These are phyloP conservation scores for Oryzaephilus surinamensis DNA, from an alignment of 1,140 invertebrate species.

Conservation along the genomic window DNA sequence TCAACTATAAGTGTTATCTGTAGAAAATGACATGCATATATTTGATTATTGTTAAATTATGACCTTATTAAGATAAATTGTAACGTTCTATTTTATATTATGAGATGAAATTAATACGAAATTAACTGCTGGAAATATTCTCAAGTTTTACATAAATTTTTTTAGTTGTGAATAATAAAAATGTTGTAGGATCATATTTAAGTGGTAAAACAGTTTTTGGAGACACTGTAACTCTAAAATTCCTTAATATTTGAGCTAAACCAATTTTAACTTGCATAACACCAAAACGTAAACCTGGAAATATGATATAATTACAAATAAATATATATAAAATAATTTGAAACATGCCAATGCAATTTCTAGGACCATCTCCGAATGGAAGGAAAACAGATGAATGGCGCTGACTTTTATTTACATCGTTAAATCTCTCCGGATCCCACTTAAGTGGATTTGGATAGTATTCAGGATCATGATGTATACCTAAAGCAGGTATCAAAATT, in stretches of 20 bases:
- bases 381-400: slow-evolving; percentile 18
- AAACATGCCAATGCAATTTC: slow-evolving; percentile 42
- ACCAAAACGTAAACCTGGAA: slow-evolving; percentile 7
- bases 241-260: neutral
- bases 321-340: neutral
- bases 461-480: slow-evolving; percentile 47
- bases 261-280: slow-evolving; percentile 7
- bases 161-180: neutral
- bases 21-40: no score
- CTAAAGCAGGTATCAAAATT: slow-evolving; percentile 45
- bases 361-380: slow-evolving; percentile 43
- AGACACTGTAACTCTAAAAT: slow-evolving; percentile 1
- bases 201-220: neutral
- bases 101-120: no score
- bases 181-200: neutral
- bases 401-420: neutral
- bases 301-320: neutral
- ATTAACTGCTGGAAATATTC: no score
- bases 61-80: no score
- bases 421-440: slow-evolving; percentile 45
- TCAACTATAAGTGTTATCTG: no score
- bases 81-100: no score
- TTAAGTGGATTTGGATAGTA: slow-evolving; percentile 51
- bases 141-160: slow-evolving; percentile 1
- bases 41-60: no score